Evolutionary conservation across 2,113 vertebrate species (phyloP).

Genomic region (Mesoclemmys tuberculata): DNA sequence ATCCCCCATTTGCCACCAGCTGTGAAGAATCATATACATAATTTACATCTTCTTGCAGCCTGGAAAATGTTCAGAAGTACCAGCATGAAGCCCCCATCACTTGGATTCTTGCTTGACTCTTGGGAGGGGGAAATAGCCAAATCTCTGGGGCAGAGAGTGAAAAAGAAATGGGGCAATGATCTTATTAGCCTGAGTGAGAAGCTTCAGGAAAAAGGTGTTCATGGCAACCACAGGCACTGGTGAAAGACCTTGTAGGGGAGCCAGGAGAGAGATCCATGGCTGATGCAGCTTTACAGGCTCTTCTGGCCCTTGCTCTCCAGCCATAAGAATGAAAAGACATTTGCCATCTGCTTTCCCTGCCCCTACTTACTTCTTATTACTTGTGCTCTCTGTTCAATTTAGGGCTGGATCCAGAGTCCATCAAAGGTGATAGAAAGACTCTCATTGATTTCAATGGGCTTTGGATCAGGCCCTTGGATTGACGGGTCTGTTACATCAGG

Average conservation of each 20-base stretch:
- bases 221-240: background rate
- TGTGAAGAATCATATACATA: background rate
- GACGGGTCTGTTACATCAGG: background rate
- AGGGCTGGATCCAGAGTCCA: background rate
- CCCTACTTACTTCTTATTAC: background rate
- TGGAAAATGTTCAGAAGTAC: background rate
- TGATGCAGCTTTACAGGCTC: background rate
- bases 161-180: background rate
- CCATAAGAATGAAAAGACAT: background rate
- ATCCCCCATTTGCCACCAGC: background rate
- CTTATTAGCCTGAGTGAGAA: background rate
- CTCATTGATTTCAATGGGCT: background rate
- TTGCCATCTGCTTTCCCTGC: background rate
- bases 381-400: background rate
- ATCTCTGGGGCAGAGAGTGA: background rate
- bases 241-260: background rate
- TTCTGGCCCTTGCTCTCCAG: background rate
- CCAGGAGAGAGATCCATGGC: background rate
- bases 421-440: background rate
- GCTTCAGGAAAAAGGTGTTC: background rate
- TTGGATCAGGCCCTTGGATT: background rate
- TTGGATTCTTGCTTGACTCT: background rate
- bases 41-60: background rate
- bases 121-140: background rate
- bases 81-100: background rate